phyloP scores from a whole-genome alignment of 2,113 vertebrate species.

The Anoplopoma fimbria region DNA sequence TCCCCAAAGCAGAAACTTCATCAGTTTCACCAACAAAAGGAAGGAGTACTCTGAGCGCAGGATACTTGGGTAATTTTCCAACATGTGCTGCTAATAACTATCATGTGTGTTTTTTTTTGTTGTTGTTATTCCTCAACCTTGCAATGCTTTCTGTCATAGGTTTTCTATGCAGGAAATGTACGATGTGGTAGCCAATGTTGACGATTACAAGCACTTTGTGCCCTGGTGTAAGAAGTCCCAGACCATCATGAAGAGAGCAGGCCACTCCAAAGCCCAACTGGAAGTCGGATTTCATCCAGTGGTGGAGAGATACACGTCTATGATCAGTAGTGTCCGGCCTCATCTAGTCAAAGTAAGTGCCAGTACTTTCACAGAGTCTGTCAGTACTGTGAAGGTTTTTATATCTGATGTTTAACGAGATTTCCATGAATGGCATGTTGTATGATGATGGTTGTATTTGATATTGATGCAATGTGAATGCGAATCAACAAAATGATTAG shows the following conservation, averaged over 20 bases:
- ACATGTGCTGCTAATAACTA: background rate
- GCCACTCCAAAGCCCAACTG: slow-evolving; percentile 91
- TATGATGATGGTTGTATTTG: background rate
- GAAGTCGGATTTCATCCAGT: slow-evolving; percentile 95
- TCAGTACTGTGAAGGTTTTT: background rate
- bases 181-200: slow-evolving; percentile 93
- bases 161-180: slow-evolving; percentile 98
- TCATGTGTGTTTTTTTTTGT: background rate
- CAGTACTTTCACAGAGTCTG: background rate
- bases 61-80: slow-evolving; percentile 89
- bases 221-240: slow-evolving; percentile 96
- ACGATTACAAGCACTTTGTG: slow-evolving; percentile 95
- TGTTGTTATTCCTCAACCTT: background rate
- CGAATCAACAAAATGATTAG: background rate
- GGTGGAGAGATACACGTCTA: slow-evolving; percentile 93
- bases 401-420: background rate
- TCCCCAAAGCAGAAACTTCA: slow-evolving; percentile 86
- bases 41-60: slow-evolving; percentile 95
- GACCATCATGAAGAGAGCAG: slow-evolving; percentile 88
- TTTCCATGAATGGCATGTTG: background rate
- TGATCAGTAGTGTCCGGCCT: slow-evolving; percentile 91
- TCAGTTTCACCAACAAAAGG: slow-evolving; percentile 91
- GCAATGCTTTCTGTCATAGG: slow-evolving; percentile 65
- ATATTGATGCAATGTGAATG: background rate
- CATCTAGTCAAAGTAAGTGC: slow-evolving; percentile 94